Conservation (phyloP, 2,888 invertebrate species). For the Abscondita cerata region DNA sequence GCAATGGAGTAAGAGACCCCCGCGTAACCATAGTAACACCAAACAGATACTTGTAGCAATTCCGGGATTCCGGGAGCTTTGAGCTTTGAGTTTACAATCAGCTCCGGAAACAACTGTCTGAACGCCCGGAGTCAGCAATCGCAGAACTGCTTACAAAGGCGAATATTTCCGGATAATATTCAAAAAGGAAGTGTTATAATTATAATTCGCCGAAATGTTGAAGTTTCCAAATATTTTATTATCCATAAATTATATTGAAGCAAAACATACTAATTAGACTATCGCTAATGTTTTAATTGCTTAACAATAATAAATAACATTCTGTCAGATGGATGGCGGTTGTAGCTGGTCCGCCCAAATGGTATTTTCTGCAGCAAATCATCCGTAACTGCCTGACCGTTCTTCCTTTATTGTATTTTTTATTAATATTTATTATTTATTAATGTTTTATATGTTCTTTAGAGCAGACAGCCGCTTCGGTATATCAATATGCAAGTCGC, state of each 20-base stretch:
- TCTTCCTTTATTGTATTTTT: constrained; percentile 49
- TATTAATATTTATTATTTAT: constrained; percentile 54
- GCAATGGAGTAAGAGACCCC: constrained; percentile 18
- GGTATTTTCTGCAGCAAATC: constrained; percentile 49
- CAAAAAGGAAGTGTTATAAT: constrained; percentile 26
- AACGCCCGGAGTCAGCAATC: constrained; percentile 53
- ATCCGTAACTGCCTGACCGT: constrained; percentile 48
- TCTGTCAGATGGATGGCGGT: constrained; percentile 33
- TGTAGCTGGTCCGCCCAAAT: constrained; percentile 46
- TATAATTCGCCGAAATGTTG: constrained; percentile 13
- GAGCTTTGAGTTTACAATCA: constrained; percentile 53
- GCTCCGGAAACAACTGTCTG: constrained; percentile 53
- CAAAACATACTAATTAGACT: constrained; percentile 31
- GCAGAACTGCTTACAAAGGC: constrained; percentile 48
- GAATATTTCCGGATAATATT: constrained; percentile 34
- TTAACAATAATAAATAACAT: constrained; percentile 39
- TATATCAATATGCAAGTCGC: constrained; percentile 41
- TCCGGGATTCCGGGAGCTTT: constrained; percentile 39
- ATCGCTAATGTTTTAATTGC: constrained; percentile 44
- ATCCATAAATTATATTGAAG: constrained; percentile 5
- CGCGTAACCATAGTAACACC: constrained; percentile 44
- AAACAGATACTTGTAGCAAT: constrained; percentile 46
- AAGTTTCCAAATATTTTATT: background rate
- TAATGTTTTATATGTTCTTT: constrained; percentile 42
- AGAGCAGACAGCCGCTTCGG: constrained; percentile 40